Evolutionary conservation across 2,888 invertebrate species (phyloP), one percentile per base, ranked within the genome.

Genomic region (Anthrax anthrax): DNA sequence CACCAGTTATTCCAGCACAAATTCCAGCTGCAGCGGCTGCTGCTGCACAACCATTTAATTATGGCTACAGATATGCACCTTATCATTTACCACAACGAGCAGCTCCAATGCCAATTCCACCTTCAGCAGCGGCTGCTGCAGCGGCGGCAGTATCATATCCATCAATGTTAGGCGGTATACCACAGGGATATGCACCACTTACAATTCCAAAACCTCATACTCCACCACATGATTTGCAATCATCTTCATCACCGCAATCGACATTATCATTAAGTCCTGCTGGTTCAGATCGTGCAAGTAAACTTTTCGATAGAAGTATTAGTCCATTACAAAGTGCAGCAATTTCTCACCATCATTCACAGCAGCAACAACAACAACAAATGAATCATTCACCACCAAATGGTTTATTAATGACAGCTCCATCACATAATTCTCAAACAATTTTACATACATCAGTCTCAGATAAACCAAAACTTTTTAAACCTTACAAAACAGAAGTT

Each of bases 381-480:
- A 40, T 44, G 13, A 19, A 19, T 3, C 18, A 27, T 13, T 32
- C 44, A 12, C 43, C 47, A 9, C 48, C 49, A 44, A 55, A 65
- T 51, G 58, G 61, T 9, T 53, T 67, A 4, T 52, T 65, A 27
- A 64, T 66, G 49, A 61, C 61, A 8, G 37, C 42, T 12, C 46
- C 46, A 50, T 37, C 47, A 38, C 6, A 43, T 16, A 37, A 48
- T 43, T 23, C 36, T 37, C 46, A 50, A 42, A 42, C 46, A 10
- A 42, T 37, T 32, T 29, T 42, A 38, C 18, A 40, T 9, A 40
- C 46, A 4, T 18, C 39, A 6, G 39, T 29, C 13, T 37, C 42
- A 12, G 64, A 72, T 37, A 74, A 74, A 56, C 81, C 80, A 1
- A 81, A 81, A 59, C 69, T 84, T 19, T 84, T 84, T 61, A 82